phyloP scores from a whole-genome alignment of 2,113 vertebrate species.

The Anguilla rostrata region DNA sequence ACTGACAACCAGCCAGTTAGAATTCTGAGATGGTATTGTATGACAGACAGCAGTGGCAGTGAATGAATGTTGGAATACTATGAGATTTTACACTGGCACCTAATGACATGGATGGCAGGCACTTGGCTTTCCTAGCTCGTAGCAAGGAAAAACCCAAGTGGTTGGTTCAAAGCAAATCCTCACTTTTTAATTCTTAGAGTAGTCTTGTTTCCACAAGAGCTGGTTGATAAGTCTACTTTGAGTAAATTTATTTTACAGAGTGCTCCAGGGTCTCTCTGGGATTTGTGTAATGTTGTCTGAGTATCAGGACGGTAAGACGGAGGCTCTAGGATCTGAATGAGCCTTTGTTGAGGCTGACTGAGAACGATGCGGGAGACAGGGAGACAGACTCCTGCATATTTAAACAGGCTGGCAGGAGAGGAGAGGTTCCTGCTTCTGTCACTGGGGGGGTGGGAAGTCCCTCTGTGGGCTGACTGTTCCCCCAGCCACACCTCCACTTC shows the following conservation, averaged over 20 bases:
- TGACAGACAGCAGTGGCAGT: no score
- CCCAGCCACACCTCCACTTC: neutral
- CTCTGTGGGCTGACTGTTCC: neutral
- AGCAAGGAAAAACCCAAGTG: no score
- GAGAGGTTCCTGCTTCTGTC: neutral
- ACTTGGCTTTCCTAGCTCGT: no score
- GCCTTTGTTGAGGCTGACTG: neutral
- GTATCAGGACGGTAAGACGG: neutral
- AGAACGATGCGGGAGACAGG: neutral
- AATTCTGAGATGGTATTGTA: no score
- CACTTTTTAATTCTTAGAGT: neutral
- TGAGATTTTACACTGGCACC: no score
- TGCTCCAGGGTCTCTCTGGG: neutral
- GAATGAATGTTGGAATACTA: no score
- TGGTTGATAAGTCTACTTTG: neutral
- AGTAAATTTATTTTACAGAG: neutral
- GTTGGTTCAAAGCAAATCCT: neutral
- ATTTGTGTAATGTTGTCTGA: neutral
- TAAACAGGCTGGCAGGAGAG: neutral
- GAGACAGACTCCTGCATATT: neutral
- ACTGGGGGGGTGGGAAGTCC: neutral
- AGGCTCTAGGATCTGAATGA: neutral
- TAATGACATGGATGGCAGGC: no score
- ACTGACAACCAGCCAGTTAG: no score
- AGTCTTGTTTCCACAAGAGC: neutral